Evolutionary conservation across 92 coral and sea anemone genomes (phyloP).

Genomic region (Paragorgia papillata): DNA sequence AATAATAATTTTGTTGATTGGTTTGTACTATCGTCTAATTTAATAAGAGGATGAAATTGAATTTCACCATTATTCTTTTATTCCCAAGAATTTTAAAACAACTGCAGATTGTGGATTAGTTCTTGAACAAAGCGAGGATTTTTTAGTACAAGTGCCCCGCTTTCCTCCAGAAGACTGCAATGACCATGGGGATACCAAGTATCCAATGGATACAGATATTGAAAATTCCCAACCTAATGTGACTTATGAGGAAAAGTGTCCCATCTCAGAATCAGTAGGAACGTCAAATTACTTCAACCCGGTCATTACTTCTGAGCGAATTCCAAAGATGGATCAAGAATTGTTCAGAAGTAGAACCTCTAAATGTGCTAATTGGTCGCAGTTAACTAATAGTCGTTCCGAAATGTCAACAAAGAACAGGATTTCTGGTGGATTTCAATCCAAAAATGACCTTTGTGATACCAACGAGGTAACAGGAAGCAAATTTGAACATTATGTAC

Average conservation of each 20-base stretch:
- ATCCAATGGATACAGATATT: background rate
- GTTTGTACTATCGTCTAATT: too few species aligned
- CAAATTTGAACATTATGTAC: background rate
- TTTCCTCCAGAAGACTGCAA: background rate
- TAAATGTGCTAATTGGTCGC: background rate
- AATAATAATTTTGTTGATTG: too few species aligned
- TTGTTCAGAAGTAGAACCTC: background rate
- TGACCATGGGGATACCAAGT: background rate
- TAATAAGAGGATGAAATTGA: too few species aligned
- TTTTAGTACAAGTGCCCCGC: background rate
- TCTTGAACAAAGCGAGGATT: background rate
- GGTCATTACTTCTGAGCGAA: background rate
- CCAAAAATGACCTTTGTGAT: background rate
- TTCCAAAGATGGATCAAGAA: background rate
- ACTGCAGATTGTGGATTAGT: constrained; percentile 26
- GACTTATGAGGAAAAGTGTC: background rate
- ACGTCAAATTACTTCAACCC: background rate
- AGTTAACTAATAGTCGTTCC: background rate
- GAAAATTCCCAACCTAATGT: background rate
- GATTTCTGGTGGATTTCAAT: background rate
- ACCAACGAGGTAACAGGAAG: background rate
- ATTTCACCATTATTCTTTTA: background rate
- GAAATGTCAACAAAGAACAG: background rate
- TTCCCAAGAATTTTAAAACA: constrained; percentile 22
- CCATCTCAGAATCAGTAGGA: background rate